These are phyloP conservation scores for Sclerurus mexicanus DNA, from an alignment of 2,113 vertebrate species.

Conservation along the genomic window DNA sequence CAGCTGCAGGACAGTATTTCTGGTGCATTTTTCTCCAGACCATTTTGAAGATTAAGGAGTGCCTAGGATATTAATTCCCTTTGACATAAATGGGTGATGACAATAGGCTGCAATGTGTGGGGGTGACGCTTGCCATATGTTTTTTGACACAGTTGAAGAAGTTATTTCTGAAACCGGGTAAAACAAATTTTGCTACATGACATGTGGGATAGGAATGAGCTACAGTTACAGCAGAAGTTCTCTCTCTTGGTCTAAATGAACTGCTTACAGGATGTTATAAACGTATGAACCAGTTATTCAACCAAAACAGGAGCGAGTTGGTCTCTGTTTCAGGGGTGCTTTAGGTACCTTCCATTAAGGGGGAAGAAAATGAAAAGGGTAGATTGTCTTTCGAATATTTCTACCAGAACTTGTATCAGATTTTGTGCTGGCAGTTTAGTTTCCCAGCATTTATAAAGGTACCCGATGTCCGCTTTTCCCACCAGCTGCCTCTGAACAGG, in stretches of 20 bases:
- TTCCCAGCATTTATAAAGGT: neutral
- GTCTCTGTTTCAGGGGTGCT: neutral
- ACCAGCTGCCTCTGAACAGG: neutral
- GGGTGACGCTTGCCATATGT: slow-evolving; percentile 15
- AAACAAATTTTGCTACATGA: neutral
- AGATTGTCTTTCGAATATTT: neutral
- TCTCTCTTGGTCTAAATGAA: neutral
- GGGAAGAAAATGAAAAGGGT: neutral
- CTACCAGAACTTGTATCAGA: neutral
- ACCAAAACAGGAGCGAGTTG: neutral
- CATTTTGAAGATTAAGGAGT: slow-evolving; percentile 24
- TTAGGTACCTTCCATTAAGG: neutral
- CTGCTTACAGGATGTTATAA: neutral
- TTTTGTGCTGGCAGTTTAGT: neutral
- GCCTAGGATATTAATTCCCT: slow-evolving; percentile 16
- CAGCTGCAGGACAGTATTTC: slow-evolving; percentile 20
- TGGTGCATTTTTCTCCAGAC: slow-evolving; percentile 23
- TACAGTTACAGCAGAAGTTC: neutral
- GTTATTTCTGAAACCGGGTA: slow-evolving; percentile 29
- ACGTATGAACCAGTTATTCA: neutral
- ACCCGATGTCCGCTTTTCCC: neutral
- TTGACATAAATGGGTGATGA: slow-evolving; percentile 43
- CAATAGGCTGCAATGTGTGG: neutral
- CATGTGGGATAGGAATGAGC: neutral
- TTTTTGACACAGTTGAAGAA: slow-evolving; percentile 10